A percentile compares a stretch with the other conserved stretches of the same genome.
Evolutionary conservation across 2,113 vertebrate species (phyloP).

Genomic region (Noctilio leporinus): DNA sequence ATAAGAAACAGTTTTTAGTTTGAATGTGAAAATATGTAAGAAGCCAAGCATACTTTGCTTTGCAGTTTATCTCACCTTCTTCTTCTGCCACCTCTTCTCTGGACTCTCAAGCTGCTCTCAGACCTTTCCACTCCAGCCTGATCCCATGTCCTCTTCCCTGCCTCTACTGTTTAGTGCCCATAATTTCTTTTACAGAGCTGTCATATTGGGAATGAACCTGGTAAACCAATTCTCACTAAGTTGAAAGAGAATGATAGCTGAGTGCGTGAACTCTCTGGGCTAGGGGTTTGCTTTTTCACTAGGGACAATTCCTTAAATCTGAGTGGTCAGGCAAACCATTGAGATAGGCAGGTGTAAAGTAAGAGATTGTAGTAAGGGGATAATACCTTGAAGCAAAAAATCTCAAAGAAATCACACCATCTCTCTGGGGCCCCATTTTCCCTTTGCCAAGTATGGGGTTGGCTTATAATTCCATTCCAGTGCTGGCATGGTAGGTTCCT

Average conservation of each 20-base stretch:
- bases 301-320: not conserved
- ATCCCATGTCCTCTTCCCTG: not conserved
- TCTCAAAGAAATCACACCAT: not conserved
- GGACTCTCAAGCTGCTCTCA: not conserved
- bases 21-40: not conserved
- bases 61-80: not conserved
- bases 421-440: not conserved
- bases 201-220: not conserved
- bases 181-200: not conserved
- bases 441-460: not conserved
- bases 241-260: not conserved
- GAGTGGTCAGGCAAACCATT: not conserved
- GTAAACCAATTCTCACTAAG: not conserved
- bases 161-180: not conserved
- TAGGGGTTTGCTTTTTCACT: not conserved
- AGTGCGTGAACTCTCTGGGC: not conserved
- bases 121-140: not conserved
- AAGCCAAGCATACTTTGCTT: not conserved
- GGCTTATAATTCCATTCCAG: not conserved
- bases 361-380: not conserved
- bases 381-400: not conserved
- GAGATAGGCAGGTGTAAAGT: not conserved
- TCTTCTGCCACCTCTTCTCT: not conserved
- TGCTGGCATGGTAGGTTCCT: not conserved
- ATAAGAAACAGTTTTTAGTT: not conserved